phyloP scores from a whole-genome alignment of 92 coral and sea anemone species.

The Nematostella vectensis region DNA sequence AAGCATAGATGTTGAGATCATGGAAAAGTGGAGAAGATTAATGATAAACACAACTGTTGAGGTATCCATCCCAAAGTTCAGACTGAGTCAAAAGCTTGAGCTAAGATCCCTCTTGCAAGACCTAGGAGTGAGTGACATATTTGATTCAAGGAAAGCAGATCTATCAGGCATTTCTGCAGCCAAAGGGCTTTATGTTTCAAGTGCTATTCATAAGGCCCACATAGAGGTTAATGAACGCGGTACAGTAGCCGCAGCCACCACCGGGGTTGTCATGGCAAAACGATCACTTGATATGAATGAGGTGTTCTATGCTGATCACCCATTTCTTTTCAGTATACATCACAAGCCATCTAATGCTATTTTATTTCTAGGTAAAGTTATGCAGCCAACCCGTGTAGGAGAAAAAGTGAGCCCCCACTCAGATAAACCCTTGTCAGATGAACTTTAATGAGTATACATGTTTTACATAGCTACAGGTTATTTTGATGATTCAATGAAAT shows the following conservation, averaged over 20 bases:
- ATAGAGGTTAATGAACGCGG: slow-evolving; percentile 72
- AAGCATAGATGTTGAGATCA: slow-evolving; percentile 24
- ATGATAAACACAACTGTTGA: slow-evolving; percentile 37
- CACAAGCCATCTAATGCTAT: slow-evolving; percentile 51
- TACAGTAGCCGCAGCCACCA: slow-evolving; percentile 81
- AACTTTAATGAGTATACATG: neutral
- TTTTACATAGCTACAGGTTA: too few species aligned
- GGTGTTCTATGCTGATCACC: slow-evolving; percentile 73
- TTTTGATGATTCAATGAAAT: too few species aligned
- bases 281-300: slow-evolving; percentile 63
- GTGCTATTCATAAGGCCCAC: slow-evolving; percentile 63
- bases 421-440: neutral
- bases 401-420: neutral
- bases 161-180: slow-evolving; percentile 59
- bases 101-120: slow-evolving; percentile 41
- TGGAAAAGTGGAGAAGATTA: slow-evolving; percentile 40
- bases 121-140: slow-evolving; percentile 61
- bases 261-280: slow-evolving; percentile 49
- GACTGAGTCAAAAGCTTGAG: slow-evolving; percentile 56
- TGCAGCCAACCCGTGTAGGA: slow-evolving; percentile 11
- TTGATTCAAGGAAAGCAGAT: slow-evolving; percentile 51
- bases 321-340: slow-evolving; percentile 66
- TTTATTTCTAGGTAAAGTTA: slow-evolving; percentile 58
- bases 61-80: slow-evolving; percentile 71
- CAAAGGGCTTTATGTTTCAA: slow-evolving; percentile 58